These are phyloP conservation scores for Eustalomyia histrio DNA, from an alignment of 2,888 invertebrate species.

Conservation along the genomic window DNA sequence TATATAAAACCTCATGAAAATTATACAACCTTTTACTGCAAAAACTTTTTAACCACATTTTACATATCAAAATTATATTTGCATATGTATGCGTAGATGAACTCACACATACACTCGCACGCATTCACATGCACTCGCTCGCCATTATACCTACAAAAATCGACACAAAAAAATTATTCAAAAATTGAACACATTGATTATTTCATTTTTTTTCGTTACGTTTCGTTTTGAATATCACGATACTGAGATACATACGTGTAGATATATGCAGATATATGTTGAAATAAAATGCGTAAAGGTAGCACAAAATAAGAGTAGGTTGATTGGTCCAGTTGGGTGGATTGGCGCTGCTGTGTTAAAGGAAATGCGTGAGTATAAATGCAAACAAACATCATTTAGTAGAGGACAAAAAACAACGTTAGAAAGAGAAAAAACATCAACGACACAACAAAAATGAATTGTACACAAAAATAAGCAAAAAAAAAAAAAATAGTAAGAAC, in stretches of 20 bases:
- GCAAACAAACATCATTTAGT: constrained; percentile 50
- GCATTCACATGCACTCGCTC: constrained; percentile 23
- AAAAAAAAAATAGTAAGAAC: not conserved
- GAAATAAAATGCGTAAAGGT: constrained; percentile 61
- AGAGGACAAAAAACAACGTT: constrained; percentile 8
- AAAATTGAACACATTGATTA: constrained; percentile 61
- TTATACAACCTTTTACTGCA: constrained; percentile 47
- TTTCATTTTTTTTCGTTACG: constrained; percentile 39
- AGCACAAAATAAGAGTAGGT: not conserved
- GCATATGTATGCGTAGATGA: constrained; percentile 32
- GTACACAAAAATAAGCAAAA: constrained; percentile 1
- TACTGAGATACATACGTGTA: constrained; percentile 8
- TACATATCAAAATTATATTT: constrained; percentile 63
- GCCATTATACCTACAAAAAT: not conserved
- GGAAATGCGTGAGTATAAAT: constrained; percentile 59
- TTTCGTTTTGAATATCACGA: constrained; percentile 39
- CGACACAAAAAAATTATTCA: constrained; percentile 14
- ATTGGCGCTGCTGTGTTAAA: not conserved
- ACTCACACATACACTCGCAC: constrained; percentile 2
- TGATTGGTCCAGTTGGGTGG: constrained; percentile 7
- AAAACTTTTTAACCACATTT: constrained; percentile 56
- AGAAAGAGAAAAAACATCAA: constrained; percentile 43
- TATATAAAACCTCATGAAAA: constrained; percentile 57
- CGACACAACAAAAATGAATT: constrained; percentile 28
- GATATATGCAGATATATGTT: constrained; percentile 35